A percentile compares a stretch with the other conserved stretches of the same genome.
phyloP scores from a whole-genome alignment of 2,888 invertebrate species.

The Glyphotaelius pellucidus region DNA sequence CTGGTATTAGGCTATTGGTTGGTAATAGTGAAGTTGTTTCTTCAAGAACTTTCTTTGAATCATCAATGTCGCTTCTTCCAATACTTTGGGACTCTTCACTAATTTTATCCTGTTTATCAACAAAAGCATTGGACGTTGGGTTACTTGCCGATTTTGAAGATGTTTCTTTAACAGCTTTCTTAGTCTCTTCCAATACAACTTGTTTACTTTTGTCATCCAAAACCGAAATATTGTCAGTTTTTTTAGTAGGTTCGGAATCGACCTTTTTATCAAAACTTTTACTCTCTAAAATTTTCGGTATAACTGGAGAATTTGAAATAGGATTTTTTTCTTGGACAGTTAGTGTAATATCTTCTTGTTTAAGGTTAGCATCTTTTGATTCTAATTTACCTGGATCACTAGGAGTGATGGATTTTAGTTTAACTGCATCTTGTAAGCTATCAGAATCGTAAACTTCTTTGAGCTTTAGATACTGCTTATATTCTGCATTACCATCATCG shows the following conservation, averaged over 20 bases:
- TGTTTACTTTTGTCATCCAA: not conserved
- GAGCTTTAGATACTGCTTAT: constrained; percentile 59
- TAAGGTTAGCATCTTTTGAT: not conserved
- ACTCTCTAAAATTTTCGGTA: not conserved
- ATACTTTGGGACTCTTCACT: not conserved
- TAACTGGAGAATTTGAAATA: not conserved
- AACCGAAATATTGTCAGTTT: not conserved
- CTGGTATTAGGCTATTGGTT: constrained; percentile 7
- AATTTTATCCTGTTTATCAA: not conserved
- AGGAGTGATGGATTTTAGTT: not conserved
- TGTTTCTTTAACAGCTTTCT: not conserved
- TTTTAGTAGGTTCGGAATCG: not conserved
- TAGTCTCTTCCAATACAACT: not conserved
- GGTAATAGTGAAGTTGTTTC: not conserved
- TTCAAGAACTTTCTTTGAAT: not conserved
- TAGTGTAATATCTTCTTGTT: not conserved
- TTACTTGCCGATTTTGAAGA: not conserved
- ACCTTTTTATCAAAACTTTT: not conserved
- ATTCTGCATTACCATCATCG: constrained; percentile 43
- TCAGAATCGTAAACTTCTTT: constrained; percentile 61
- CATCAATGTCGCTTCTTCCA: not conserved
- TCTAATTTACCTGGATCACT: not conserved
- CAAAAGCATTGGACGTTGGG: not conserved
- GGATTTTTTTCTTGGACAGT: not conserved
- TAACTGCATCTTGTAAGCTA: constrained; percentile 15